Evolutionary conservation across 2,888 invertebrate genomes (phyloP).

Genomic region (Noctuana brunneofusca): DNA sequence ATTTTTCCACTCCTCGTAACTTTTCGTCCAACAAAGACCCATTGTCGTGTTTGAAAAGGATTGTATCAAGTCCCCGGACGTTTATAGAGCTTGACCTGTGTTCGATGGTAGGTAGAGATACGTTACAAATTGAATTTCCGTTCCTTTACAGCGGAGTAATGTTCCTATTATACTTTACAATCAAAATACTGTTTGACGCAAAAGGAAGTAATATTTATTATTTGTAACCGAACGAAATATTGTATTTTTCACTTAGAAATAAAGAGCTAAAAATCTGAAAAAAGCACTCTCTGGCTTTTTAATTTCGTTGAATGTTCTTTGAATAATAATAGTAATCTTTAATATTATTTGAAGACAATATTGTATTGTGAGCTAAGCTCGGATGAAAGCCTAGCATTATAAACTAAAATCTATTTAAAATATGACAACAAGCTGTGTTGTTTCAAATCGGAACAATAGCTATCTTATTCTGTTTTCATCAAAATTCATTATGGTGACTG

Average conservation of each 20-base stretch:
- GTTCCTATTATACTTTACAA: not conserved
- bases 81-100: constrained; percentile 27
- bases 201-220: constrained; percentile 1
- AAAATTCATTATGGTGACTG: not conserved
- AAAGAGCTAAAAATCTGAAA: too few species aligned
- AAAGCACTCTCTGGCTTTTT: too few species aligned
- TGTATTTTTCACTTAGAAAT: too few species aligned
- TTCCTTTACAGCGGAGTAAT: constrained; percentile 17
- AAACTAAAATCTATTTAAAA: too few species aligned
- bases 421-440: not conserved
- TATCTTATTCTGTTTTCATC: not conserved
- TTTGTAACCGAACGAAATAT: too few species aligned
- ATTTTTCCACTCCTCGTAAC: constrained; percentile 15
- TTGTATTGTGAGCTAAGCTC: too few species aligned
- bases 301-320: too few species aligned
- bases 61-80: constrained; percentile 27
- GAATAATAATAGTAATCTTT: too few species aligned
- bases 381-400: too few species aligned
- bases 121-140: constrained; percentile 31
- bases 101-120: constrained; percentile 29
- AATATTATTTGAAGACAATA: too few species aligned
- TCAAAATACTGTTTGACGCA: not conserved
- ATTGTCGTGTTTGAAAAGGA: constrained; percentile 32
- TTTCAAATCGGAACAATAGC: not conserved
- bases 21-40: constrained; percentile 27